Evolutionary conservation across 2,797 vertebrate genomes (phyloP), one percentile per base, ranked within the genome.

Genomic region (Chanos chanos): DNA sequence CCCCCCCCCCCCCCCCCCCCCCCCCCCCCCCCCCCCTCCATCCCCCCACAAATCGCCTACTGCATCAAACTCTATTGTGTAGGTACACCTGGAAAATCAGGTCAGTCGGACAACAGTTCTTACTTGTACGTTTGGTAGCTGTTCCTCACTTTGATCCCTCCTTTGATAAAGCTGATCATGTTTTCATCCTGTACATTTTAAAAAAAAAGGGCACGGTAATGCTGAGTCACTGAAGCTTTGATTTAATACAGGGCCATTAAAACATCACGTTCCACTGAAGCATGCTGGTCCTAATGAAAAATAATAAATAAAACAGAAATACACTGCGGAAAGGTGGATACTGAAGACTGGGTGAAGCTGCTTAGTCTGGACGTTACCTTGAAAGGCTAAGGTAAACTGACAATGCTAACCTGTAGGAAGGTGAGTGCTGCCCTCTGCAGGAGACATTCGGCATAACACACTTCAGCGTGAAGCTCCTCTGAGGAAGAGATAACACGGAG

Each of bases 91-190:
- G n/a, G n/a, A n/a, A n/a, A n/a, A 10, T 5, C 5, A 31, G 5
- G 21, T 4, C 19, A 13, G 9, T 13, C 55, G 31, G 28, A 39
- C 2, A 8, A 33, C n/a, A 48, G 49, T 13, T 74, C 92, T 91
- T 76, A 98, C 96, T 96, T 97, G 86, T 98, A 99, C 1, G 90
- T 98, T 86, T 97, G 96, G 78, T 96, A 98, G 83, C 96, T 98
- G 84, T 94, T 97, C 70, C 94, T 92, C 77, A 98, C 94, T 91
- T 94, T 98, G 83, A 98, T 97, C 72, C 96, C 94, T 0, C 96
- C 95, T 89, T 97, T 99, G 77, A 97, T 95, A 77, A 99, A 99
- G 82, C 92, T 98, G 78, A 99, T 95, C 96, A 99, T 98, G 81
- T 95, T 99, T 86, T 99, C 96, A 81, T 98, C 96, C 96, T 99